phyloP scores from a whole-genome alignment of 2,888 invertebrate species.

The Tanaodytes sp. region DNA sequence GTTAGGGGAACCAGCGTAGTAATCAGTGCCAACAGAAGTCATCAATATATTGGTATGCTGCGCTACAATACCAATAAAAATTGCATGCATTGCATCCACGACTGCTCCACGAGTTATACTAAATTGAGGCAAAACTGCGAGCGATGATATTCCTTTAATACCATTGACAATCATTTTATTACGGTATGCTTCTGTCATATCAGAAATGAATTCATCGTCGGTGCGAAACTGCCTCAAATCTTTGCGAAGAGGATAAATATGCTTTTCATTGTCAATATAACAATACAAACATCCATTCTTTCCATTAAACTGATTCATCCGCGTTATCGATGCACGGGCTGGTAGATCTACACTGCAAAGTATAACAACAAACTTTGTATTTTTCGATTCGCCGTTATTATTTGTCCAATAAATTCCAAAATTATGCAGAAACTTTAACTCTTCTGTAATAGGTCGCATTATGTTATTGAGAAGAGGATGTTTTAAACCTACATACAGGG shows the following conservation, averaged over 20 bases:
- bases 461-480: no score
- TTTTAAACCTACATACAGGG: no score
- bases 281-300: no score
- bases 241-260: neutral
- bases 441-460: no score
- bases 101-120: slow-evolving; percentile 1
- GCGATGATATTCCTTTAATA: slow-evolving; percentile 5
- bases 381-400: no score
- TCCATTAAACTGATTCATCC: no score
- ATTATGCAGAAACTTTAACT: no score
- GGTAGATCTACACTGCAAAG: no score
- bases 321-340: no score
- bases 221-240: neutral
- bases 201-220: neutral
- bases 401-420: no score
- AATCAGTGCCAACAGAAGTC: neutral
- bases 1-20: slow-evolving; percentile 23
- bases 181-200: neutral
- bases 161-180: neutral
- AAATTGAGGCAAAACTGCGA: neutral
- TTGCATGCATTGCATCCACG: slow-evolving; percentile 25
- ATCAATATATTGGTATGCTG: slow-evolving; percentile 6
- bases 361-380: no score
- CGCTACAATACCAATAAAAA: slow-evolving; percentile 10
- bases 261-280: slow-evolving; percentile 3